Percentiles rank a stretch among this genome's conserved stretches.
Conservation (phyloP, 2,797 vertebrate genomes). For the Pangasius djambal region DNA sequence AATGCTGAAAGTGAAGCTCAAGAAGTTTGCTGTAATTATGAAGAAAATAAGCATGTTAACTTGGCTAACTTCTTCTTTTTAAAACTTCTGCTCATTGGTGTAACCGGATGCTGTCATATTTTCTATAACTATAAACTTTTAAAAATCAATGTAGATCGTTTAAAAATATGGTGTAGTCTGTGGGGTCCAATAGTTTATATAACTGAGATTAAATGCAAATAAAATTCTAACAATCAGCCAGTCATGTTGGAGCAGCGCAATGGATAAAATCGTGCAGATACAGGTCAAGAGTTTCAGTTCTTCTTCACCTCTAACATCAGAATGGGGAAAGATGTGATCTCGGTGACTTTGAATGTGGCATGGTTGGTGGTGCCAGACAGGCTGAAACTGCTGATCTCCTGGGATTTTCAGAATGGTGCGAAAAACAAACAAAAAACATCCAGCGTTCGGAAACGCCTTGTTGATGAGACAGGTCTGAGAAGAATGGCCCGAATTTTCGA, state of each 20-base stretch:
- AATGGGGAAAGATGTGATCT: not conserved
- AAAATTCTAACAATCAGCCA: not conserved
- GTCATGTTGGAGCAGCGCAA: not conserved
- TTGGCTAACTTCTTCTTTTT: not conserved
- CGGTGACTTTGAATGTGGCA: not conserved
- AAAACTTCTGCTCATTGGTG: not conserved
- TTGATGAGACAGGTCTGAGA: not conserved
- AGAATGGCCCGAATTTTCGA: not conserved
- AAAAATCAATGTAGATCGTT: not conserved
- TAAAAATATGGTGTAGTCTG: not conserved
- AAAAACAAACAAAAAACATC: not conserved
- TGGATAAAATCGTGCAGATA: not conserved
- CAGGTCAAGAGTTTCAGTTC: not conserved
- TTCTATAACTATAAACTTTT: not conserved
- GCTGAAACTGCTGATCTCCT: not conserved
- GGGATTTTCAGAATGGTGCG: not conserved
- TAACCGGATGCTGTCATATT: not conserved
- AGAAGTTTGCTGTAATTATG: not conserved
- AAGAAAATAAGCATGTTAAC: slow-evolving; percentile 11
- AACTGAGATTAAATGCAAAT: not conserved
- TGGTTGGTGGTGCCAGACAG: not conserved
- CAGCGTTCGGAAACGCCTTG: not conserved
- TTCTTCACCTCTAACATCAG: not conserved
- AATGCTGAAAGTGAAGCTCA: slow-evolving; percentile 14
- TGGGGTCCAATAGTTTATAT: not conserved